Evolutionary conservation across 2,888 invertebrate genomes (phyloP).

Genomic region (Diploptera punctata): DNA sequence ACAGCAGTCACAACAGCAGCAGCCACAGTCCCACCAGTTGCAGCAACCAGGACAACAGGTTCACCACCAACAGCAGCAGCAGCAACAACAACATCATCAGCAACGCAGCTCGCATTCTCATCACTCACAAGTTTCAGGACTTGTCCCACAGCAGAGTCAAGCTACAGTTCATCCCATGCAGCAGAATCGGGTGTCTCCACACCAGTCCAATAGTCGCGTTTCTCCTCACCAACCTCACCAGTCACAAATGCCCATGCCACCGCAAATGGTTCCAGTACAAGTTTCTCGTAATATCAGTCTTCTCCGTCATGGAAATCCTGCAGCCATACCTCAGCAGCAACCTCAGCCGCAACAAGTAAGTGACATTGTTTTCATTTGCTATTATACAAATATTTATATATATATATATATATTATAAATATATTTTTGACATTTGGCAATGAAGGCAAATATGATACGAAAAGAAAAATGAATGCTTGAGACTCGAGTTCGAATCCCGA

Average conservation of each 20-base stretch:
- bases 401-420: too few relatives aligned
- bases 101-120: slow-evolving; percentile 22
- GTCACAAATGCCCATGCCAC: too few relatives aligned
- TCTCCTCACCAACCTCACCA: slow-evolving; percentile 46
- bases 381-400: too few relatives aligned
- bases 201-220: slow-evolving; percentile 11
- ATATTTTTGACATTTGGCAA: too few relatives aligned
- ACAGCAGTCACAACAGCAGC: slow-evolving; percentile 50
- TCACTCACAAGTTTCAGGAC: background rate
- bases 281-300: slow-evolving; percentile 4
- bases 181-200: slow-evolving; percentile 30
- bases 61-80: slow-evolving; percentile 20
- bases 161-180: background rate
- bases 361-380: too few relatives aligned
- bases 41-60: slow-evolving; percentile 25
- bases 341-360: slow-evolving; percentile 48
- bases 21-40: slow-evolving; percentile 42
- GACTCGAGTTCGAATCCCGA: too few relatives aligned
- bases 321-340: slow-evolving; percentile 48
- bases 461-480: too few relatives aligned
- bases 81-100: slow-evolving; percentile 36
- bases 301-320: slow-evolving; percentile 11
- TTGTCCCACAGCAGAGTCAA: background rate
- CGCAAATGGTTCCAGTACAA: background rate
- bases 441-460: too few relatives aligned